Evolutionary conservation across 2,797 vertebrate genomes (phyloP), one percentile per base, ranked within the genome.

Genomic region (Amblyraja radiata): DNA sequence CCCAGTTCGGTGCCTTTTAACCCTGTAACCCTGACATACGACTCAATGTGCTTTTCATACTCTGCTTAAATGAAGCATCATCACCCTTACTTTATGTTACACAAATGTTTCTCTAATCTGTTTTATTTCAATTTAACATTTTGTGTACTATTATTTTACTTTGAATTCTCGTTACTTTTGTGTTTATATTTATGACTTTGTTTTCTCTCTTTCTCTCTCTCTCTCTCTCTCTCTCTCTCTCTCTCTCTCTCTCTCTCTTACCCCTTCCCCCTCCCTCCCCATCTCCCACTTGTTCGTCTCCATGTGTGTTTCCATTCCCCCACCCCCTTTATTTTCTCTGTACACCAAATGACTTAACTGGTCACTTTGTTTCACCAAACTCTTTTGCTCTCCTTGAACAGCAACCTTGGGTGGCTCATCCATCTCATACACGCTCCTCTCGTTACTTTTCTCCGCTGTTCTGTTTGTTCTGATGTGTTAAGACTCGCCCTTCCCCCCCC

Each of bases 181-280:
- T 97, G 98, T 98, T 97, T 97, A 95, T 97, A 97, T 98, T 98
- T 98, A 97, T 98, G 98, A 99, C 97, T 97, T 98, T 97, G 97
- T 97, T 97, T 97, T 97, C 94, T 96, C 94, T 95, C 93, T 97
- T 93, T 96, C 95, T 97, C 94, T 97, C 96, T 96, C 95, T 96
- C 95, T 97, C 94, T 97, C 96, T 96, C 95, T 95, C 94, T 95
- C 95, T 95, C 95, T 95, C 95, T 46, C 4, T 46, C 46, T 94
- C 93, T 94, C 94, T 94, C 95, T 93, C 93, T 92, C 92, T 95
- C 93, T 95, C 95, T 94, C 95, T 46, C 32, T 95, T 94, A 94
- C 94, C 95, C 94, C 93, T 94, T 96, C 96, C 94, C 94, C 93
- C 32, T 94, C 94, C 94, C 95, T 93, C 93, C 93, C 92, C 94